Percentiles rank a stretch among this genome's conserved stretches.
Conservation (phyloP, 2,113 vertebrate species). For the Lipophrys pholis region DNA sequence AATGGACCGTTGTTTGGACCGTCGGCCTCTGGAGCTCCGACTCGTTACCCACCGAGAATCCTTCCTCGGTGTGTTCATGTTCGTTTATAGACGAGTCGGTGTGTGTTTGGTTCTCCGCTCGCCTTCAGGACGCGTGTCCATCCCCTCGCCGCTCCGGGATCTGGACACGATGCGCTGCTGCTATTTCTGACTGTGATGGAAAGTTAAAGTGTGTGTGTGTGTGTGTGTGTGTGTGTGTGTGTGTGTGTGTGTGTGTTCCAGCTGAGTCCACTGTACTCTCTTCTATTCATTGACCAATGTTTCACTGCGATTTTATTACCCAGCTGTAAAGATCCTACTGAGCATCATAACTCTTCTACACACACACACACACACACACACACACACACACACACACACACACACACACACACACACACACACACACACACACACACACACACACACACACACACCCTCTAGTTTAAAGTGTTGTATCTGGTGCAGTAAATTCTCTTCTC, state of each 20-base stretch:
- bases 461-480: no score
- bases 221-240: no score
- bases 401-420: background rate
- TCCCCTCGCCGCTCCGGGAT: slow-evolving; percentile 34
- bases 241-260: background rate
- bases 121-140: slow-evolving; percentile 41
- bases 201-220: background rate
- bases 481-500: no score
- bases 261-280: slow-evolving; percentile 13
- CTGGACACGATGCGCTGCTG: slow-evolving; percentile 14
- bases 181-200: slow-evolving; percentile 31
- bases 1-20: slow-evolving; percentile 58
- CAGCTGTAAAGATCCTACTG: slow-evolving; percentile 25
- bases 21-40: slow-evolving; percentile 17
- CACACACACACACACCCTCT: background rate
- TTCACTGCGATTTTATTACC: slow-evolving; percentile 32
- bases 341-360: slow-evolving; percentile 26
- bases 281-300: slow-evolving; percentile 4
- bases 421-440: background rate
- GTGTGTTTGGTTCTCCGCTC: slow-evolving; percentile 11
- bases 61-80: slow-evolving; percentile 14
- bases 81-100: slow-evolving; percentile 20
- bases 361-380: no score
- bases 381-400: slow-evolving; percentile 1
- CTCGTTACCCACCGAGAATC: slow-evolving; percentile 8